A percentile compares a stretch with the other conserved stretches of the same genome.
Evolutionary conservation across 2,888 invertebrate genomes (phyloP).

Genomic region (Syrista parreyssii): DNA sequence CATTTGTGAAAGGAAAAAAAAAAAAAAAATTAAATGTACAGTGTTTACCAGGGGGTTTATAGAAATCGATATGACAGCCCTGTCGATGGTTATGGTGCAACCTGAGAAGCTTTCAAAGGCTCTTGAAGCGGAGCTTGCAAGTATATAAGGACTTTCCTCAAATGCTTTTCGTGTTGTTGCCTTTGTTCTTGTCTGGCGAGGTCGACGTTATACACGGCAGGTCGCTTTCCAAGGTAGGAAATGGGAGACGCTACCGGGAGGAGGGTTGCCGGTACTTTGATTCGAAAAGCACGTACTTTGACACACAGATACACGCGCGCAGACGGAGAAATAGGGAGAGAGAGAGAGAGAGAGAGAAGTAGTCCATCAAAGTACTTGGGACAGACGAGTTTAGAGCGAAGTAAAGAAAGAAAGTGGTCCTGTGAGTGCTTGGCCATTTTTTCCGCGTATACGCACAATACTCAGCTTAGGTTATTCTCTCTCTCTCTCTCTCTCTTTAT

Average conservation of each 20-base stretch:
- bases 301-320: not conserved
- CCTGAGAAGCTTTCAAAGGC: not conserved
- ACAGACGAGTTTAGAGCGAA: constrained; percentile 4
- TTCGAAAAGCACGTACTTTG: constrained; percentile 1
- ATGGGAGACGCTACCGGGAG: not conserved
- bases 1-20: not conserved
- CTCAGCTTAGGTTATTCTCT: not conserved
- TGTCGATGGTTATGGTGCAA: not conserved
- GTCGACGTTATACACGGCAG: not conserved
- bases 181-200: not conserved
- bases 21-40: too few species aligned
- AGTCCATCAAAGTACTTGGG: not conserved
- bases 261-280: not conserved
- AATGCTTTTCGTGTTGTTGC: not conserved
- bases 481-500: too few species aligned
- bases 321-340: constrained; percentile 14
- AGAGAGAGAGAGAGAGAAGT: constrained; percentile 1
- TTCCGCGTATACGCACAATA: not conserved
- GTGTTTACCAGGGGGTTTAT: not conserved
- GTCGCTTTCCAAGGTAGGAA: not conserved
- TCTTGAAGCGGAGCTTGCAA: not conserved
- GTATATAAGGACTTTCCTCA: not conserved
- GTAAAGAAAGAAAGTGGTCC: not conserved
- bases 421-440: not conserved
- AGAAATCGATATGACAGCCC: not conserved